Evolutionary conservation across 1,140 invertebrate genomes (phyloP).

Genomic region (Meloidogyne exigua): DNA sequence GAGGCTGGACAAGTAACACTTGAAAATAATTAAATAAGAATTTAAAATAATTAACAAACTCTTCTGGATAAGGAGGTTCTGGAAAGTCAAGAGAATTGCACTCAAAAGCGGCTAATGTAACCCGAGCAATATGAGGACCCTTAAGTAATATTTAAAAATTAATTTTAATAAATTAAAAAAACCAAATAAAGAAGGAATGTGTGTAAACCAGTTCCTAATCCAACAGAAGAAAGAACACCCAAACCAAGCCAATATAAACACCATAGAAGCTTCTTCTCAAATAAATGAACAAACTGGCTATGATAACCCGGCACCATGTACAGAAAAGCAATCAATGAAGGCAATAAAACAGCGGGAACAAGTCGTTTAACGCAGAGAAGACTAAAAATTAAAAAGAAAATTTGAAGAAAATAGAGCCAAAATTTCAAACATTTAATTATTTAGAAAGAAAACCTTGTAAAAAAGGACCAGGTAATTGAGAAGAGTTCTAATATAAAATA

Average conservation of each 20-base stretch:
- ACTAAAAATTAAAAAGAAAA: constrained; percentile 6
- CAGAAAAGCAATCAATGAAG: constrained; percentile 15
- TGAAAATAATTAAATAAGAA: constrained; percentile 32
- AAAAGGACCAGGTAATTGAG: constrained; percentile 22
- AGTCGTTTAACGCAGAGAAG: constrained; percentile 29
- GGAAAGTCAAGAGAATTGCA: constrained; percentile 91
- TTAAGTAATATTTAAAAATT: constrained; percentile 40
- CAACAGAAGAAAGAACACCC: constrained; percentile 92
- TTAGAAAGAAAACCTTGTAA: constrained; percentile 29
- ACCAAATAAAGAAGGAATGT: constrained; percentile 93
- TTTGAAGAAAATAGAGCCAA: not conserved
- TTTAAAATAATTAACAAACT: constrained; percentile 67
- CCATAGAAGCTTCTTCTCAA: constrained; percentile 71
- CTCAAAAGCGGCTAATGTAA: constrained; percentile 96
- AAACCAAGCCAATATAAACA: constrained; percentile 89
- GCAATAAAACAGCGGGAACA: constrained; percentile 16
- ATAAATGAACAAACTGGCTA: constrained; percentile 43
- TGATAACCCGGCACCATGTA: constrained; percentile 55
- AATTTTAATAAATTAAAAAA: not conserved
- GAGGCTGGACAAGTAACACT: constrained; percentile 67
- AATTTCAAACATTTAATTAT: too few species aligned
- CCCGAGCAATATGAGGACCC: constrained; percentile 73
- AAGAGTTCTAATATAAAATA: constrained; percentile 34
- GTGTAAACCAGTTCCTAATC: constrained; percentile 93
- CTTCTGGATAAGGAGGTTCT: constrained; percentile 73